Conservation (phyloP, 92 coral and sea anemone genomes). For the Zoanthus gigantus region DNA sequence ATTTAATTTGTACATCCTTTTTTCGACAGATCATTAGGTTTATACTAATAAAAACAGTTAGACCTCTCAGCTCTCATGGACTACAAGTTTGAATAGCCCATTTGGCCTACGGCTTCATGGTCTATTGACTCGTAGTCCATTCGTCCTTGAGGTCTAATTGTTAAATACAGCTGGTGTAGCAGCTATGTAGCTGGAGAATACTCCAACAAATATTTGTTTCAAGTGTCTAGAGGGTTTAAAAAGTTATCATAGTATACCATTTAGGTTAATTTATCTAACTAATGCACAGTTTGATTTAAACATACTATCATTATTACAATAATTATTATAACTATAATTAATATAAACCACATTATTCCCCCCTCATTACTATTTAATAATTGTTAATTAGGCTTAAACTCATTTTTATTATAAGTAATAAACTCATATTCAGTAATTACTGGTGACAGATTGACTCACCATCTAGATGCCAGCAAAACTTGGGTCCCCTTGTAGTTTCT, state of each 20-base stretch:
- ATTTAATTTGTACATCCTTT: no score
- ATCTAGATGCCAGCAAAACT: constrained; percentile 30
- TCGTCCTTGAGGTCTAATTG: no score
- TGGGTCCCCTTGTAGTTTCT: constrained; percentile 29
- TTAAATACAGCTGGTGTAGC: no score
- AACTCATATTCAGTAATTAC: background rate
- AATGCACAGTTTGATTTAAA: constrained; percentile 1
- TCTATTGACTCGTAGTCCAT: no score
- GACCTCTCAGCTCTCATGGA: no score
- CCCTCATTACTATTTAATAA: background rate
- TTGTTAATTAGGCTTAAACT: background rate
- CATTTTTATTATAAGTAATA: background rate
- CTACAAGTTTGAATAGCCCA: no score
- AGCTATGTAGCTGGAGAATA: no score
- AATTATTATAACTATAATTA: background rate
- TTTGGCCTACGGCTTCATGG: no score
- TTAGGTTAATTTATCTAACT: background rate
- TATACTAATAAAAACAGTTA: no score
- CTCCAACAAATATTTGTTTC: no score
- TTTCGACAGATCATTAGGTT: no score
- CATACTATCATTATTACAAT: background rate
- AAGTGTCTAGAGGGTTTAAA: constrained; percentile 10
- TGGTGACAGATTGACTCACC: constrained; percentile 16
- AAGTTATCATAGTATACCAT: constrained; percentile 10
- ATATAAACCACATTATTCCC: background rate